Conservation (phyloP, 2,113 vertebrate species). For the Lepus americanus region DNA sequence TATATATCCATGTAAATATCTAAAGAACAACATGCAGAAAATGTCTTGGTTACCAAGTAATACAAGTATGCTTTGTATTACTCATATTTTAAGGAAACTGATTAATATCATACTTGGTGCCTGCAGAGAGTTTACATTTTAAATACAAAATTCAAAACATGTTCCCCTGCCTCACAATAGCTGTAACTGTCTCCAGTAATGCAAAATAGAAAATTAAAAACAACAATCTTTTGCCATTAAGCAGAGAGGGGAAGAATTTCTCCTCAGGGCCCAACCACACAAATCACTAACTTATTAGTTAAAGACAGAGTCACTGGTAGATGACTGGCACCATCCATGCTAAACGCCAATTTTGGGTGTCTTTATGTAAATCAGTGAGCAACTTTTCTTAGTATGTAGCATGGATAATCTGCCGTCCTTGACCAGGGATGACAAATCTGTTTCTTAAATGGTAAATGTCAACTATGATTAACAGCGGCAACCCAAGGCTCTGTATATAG, state of each 20-base stretch:
- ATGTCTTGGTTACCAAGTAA: slow-evolving; percentile 5
- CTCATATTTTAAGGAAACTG: slow-evolving; percentile 20
- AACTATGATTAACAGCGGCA: not conserved
- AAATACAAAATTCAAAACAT: slow-evolving; percentile 43
- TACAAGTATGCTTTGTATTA: slow-evolving; percentile 8
- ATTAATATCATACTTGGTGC: not conserved
- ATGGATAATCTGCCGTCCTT: not conserved
- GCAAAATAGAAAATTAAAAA: slow-evolving; percentile 38
- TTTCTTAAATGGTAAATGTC: not conserved
- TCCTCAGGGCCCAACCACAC: not conserved
- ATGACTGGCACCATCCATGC: not conserved
- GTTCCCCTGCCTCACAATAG: not conserved
- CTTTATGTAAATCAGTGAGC: not conserved
- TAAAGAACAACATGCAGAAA: slow-evolving; percentile 25
- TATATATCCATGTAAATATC: not conserved
- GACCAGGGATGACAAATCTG: not conserved
- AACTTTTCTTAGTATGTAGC: not conserved
- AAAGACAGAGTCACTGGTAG: slow-evolving; percentile 21
- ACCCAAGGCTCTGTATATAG: not conserved
- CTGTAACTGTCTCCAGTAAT: not conserved
- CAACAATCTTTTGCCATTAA: not conserved
- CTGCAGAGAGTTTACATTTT: slow-evolving; percentile 41
- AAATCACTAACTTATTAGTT: not conserved
- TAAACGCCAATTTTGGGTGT: not conserved
- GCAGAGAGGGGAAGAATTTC: not conserved